Conservation (phyloP, 1,140 invertebrate genomes). For the Bombus terrestris region DNA sequence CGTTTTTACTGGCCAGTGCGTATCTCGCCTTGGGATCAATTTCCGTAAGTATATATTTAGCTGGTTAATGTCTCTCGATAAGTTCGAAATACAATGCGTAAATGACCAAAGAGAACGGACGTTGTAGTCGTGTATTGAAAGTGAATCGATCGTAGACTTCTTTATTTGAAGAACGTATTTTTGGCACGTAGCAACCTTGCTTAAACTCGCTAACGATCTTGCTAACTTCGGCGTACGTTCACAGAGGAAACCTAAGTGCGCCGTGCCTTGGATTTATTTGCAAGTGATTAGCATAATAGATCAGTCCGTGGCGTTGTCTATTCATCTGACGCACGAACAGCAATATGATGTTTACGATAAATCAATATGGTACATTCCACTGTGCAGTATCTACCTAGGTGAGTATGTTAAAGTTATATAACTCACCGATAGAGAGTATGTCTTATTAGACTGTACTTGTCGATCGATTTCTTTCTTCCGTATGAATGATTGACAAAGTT, state of each 20-base stretch:
- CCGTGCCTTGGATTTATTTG: slow-evolving; percentile 79
- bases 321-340: slow-evolving; percentile 68
- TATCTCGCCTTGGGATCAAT: slow-evolving; percentile 75
- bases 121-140: slow-evolving; percentile 31
- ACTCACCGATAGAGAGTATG: background rate
- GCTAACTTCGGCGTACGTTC: slow-evolving; percentile 67
- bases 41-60: slow-evolving; percentile 69
- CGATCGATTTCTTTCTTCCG: background rate
- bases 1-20: slow-evolving; percentile 72
- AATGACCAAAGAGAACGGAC: background rate
- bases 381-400: slow-evolving; percentile 76
- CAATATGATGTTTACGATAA: slow-evolving; percentile 64
- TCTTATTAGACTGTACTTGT: background rate
- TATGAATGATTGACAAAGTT: background rate
- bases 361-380: slow-evolving; percentile 73
- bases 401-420: slow-evolving; percentile 58
- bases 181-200: slow-evolving; percentile 62
- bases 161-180: slow-evolving; percentile 61
- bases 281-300: slow-evolving; percentile 78
- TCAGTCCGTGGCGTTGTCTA: slow-evolving; percentile 72
- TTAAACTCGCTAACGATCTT: slow-evolving; percentile 58
- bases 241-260: slow-evolving; percentile 75
- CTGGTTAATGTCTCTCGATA: background rate
- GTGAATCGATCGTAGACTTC: slow-evolving; percentile 44
- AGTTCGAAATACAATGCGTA: background rate